A percentile compares a stretch with the other conserved stretches of the same genome.
Evolutionary conservation across 2,888 invertebrate genomes (phyloP).

Genomic region (Bruchidius siliquastri): DNA sequence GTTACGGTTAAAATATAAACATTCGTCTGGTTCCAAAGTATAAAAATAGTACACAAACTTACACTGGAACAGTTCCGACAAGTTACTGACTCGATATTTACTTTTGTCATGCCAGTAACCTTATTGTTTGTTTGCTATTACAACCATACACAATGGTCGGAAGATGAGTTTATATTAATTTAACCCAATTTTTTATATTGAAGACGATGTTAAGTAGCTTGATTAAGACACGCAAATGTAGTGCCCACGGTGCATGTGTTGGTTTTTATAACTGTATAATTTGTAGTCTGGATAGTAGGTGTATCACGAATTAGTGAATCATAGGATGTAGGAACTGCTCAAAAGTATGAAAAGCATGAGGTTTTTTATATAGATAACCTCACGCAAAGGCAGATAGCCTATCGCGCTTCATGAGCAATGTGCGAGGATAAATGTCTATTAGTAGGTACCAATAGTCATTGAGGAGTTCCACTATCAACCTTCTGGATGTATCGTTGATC

Average conservation of each 20-base stretch:
- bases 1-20: neutral
- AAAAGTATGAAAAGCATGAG: no score
- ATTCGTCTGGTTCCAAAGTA: neutral
- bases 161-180: neutral
- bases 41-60: neutral
- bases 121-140: neutral
- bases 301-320: neutral
- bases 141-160: neutral
- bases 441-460: no score
- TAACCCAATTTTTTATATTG: neutral
- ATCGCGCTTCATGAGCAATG: no score
- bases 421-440: no score
- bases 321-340: neutral
- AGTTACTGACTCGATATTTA: neutral
- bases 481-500: no score
- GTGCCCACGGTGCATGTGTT: neutral
- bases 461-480: no score
- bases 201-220: neutral
- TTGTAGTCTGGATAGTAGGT: neutral
- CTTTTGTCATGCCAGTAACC: neutral
- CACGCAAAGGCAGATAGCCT: no score
- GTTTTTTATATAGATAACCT: no score
- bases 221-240: neutral
- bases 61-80: neutral
- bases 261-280: neutral